Evolutionary conservation across 2,113 vertebrate species (phyloP).

Genomic region (Arizona elegans): DNA sequence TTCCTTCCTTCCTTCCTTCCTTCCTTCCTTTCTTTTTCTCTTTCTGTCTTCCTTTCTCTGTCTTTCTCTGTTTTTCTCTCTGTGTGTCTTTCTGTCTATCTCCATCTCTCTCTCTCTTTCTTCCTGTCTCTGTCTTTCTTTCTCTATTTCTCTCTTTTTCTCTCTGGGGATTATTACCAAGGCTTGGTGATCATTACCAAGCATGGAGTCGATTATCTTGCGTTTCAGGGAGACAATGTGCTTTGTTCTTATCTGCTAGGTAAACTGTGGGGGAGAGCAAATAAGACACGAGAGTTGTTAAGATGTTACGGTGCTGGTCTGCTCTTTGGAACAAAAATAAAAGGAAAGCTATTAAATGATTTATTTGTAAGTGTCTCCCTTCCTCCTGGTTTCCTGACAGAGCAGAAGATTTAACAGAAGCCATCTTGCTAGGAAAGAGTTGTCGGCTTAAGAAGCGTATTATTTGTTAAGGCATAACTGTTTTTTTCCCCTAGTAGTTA

Average conservation of each 20-base stretch:
- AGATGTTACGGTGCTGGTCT: background rate
- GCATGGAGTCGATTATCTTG: conserved; percentile 37
- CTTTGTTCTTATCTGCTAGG: conserved; percentile 34
- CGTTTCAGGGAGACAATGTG: conserved; percentile 38
- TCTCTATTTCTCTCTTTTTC: background rate
- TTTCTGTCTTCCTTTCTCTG: background rate
- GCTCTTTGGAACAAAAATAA: conserved; percentile 3
- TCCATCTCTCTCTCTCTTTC: too few relatives aligned
- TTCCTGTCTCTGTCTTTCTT: background rate
- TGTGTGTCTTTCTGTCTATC: background rate
- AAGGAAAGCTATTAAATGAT: background rate
- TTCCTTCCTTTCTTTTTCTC: rapidly evolving
- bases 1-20: rapidly evolving
- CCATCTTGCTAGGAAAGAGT: rapidly evolving
- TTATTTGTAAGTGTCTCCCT: conserved; percentile 6
- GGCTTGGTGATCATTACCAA: conserved; percentile 43
- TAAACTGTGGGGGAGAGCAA: conserved; percentile 28
- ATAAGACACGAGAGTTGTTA: background rate
- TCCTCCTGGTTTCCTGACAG: background rate
- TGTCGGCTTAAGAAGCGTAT: background rate
- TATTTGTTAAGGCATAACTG: background rate
- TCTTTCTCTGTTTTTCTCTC: too few relatives aligned
- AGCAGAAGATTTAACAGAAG: conserved; percentile 16
- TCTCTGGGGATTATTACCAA: conserved; percentile 30
- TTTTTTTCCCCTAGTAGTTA: background rate